phyloP scores from a whole-genome alignment of 1,140 invertebrate genomes.

The Magallana gigas region DNA sequence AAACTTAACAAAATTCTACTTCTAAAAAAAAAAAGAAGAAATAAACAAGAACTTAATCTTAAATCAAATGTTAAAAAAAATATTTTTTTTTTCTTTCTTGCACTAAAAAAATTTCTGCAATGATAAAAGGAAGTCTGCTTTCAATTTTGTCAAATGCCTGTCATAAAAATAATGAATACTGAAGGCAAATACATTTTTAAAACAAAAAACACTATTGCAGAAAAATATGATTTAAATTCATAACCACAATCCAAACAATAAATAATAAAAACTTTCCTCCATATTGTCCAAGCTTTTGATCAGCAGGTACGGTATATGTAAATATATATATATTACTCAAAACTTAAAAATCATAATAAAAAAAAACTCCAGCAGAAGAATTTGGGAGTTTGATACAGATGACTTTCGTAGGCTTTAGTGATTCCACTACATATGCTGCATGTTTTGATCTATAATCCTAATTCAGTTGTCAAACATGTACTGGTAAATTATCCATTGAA shows the following conservation, averaged over 20 bases:
- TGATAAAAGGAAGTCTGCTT: background rate
- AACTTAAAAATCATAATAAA: too few species aligned
- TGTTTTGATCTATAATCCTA: background rate
- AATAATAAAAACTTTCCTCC: background rate
- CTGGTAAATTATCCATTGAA: background rate
- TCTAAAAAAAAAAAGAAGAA: slow-evolving; percentile 8
- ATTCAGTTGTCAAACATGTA: background rate
- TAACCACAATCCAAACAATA: background rate
- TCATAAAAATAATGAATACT: background rate
- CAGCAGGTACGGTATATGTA: background rate
- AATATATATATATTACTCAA: background rate
- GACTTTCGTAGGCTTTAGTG: too few species aligned
- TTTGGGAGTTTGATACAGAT: too few species aligned
- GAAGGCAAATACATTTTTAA: background rate
- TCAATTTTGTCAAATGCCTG: background rate
- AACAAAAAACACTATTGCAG: background rate
- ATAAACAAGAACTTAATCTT: background rate
- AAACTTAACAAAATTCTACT: slow-evolving; percentile 37
- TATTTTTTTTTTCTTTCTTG: background rate
- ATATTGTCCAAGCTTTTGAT: background rate
- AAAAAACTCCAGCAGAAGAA: too few species aligned
- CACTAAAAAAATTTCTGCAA: background rate
- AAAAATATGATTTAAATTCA: background rate
- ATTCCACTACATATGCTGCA: background rate
- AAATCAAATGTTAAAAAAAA: background rate